Conservation (phyloP, 2,888 invertebrate genomes). For the Anoncus sp. region DNA sequence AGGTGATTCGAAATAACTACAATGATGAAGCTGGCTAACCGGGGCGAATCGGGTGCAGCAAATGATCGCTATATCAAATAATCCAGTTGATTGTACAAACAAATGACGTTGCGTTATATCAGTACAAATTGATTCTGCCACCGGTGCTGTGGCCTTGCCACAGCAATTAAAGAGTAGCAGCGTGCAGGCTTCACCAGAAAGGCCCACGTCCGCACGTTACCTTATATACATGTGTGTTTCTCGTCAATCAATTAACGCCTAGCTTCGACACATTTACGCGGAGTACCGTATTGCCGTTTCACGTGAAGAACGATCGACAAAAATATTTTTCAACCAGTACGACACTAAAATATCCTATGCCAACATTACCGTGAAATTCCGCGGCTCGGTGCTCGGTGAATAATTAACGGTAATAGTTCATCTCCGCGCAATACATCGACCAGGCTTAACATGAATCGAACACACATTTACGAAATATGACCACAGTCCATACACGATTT, state of each 20-base stretch:
- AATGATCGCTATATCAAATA: not conserved
- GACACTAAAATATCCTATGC: not conserved
- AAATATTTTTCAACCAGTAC: no score
- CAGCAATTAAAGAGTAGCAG: constrained; percentile 33
- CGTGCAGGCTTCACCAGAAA: constrained; percentile 51
- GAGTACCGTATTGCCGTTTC: no score
- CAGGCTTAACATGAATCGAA: not conserved
- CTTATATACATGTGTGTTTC: constrained; percentile 54
- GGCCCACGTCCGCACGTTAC: constrained; percentile 37
- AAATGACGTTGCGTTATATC: constrained; percentile 61
- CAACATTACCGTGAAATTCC: no score
- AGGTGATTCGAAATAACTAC: no score
- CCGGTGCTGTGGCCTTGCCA: constrained; percentile 30
- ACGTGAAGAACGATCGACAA: no score
- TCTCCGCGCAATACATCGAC: not conserved
- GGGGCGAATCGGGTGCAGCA: constrained; percentile 12
- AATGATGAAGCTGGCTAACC: no score
- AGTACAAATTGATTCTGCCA: constrained; percentile 63
- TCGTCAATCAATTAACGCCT: constrained; percentile 60
- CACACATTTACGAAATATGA: not conserved
- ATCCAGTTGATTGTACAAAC: constrained; percentile 51
- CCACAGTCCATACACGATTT: no score
- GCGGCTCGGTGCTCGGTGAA: no score
- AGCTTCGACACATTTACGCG: not conserved
- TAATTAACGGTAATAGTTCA: not conserved